Percentiles rank a stretch among this genome's conserved stretches.
Conservation (phyloP, 2,888 invertebrate genomes). For the Uropetala carovei region DNA sequence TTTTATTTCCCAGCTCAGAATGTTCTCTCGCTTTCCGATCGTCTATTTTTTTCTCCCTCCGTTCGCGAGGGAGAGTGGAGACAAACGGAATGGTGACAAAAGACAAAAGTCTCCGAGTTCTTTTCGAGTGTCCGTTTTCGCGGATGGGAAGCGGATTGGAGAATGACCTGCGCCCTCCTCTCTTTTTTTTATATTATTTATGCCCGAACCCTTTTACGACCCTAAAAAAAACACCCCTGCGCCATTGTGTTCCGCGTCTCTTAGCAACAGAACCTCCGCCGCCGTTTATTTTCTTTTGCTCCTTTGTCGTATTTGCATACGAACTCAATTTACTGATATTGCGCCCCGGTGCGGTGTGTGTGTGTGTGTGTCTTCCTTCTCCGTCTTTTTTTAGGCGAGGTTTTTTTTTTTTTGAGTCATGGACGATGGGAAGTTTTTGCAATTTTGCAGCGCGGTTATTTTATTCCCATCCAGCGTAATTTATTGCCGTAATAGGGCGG, state of each 20-base stretch:
- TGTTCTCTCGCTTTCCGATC: too few species aligned
- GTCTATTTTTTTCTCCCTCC: too few species aligned
- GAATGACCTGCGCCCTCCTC: background rate
- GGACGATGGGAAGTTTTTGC: conserved; percentile 19
- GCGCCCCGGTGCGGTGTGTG: background rate
- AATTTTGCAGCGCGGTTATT: background rate
- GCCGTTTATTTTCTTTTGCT: conserved; percentile 2
- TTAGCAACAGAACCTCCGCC: background rate
- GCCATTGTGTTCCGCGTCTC: conserved; percentile 12
- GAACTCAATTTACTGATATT: conserved; percentile 25
- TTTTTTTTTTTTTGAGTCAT: background rate
- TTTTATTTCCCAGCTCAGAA: too few species aligned
- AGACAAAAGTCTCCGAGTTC: background rate
- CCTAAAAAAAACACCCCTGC: background rate
- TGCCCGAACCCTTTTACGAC: background rate
- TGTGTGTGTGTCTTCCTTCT: too few species aligned
- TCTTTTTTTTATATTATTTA: background rate
- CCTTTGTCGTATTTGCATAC: conserved; percentile 15
- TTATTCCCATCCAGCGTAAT: background rate
- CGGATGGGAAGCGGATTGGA: background rate
- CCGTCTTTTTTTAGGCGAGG: background rate
- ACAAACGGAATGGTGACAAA: background rate
- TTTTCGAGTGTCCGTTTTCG: background rate
- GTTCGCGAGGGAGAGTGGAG: too few species aligned
- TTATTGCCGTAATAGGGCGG: background rate